Evolutionary conservation across 1,140 invertebrate genomes (phyloP), one percentile per base, ranked within the genome.

Genomic region (Rhyacophila brunnea): DNA sequence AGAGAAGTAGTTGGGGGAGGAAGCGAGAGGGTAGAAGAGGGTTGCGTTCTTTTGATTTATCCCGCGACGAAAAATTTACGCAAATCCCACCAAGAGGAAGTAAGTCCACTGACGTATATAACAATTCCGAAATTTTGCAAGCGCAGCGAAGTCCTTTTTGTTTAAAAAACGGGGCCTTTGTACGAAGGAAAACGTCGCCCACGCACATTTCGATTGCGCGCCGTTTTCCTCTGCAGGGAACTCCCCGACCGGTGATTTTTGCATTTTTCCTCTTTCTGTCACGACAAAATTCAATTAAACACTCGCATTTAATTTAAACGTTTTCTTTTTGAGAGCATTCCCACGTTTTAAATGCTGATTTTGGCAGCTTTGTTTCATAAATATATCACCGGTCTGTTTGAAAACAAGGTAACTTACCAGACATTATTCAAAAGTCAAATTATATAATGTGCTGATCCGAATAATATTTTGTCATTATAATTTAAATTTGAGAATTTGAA

Each of bases 41-140:
- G 42, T 51, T 45, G 56, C 62, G 45, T 59, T 46, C 56, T 53
- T 58, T 58, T 55, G 56, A 63, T 54, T 62, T 58, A 62, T 62
- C 54, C 34, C 36, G 19, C 51, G 54, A 49, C 13, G 34, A 42
- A 53, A 54, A 47, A 28, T 34, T 34, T 36, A 34, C 18, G 52
- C 38, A 54, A 54, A 54, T 54, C 32, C 40, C 23, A 17, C 17
- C 20, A 23, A 20, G 13, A 42, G 50, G 19, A 54, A 56, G 47
- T 17, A 45, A 17, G 43, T 10, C 43, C 43, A 17, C 38, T 13
- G 38, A 15, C 38, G 38, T 40, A 40, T 40, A 40, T 40, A 13
- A 40, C 38, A 28, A 28, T 45, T 34, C 20, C 23, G 14, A 54
- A 54, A 35, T 54, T 54, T 54, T 46, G 52, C 52, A 20, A 9